Conservation (phyloP, 1,140 invertebrate species). For the Drosophila arawakana region DNA sequence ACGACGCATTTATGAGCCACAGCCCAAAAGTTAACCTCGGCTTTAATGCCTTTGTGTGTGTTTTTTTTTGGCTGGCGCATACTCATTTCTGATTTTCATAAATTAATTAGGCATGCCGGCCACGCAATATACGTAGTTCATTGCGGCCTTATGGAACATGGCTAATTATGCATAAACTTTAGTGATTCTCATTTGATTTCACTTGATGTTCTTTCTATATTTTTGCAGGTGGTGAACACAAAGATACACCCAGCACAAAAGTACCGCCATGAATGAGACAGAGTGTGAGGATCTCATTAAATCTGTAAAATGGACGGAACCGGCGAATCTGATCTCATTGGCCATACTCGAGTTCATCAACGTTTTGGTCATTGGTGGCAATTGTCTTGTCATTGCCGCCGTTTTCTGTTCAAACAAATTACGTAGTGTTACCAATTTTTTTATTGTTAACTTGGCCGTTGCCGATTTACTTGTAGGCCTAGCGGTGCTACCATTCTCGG, state of each 20-base stretch:
- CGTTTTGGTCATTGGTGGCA: slow-evolving; percentile 94
- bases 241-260: slow-evolving; percentile 72
- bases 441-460: slow-evolving; percentile 96
- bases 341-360: slow-evolving; percentile 92
- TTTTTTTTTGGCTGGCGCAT: slow-evolving; percentile 17
- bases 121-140: slow-evolving; percentile 10
- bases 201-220: neutral
- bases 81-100: slow-evolving; percentile 50
- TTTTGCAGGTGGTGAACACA: slow-evolving; percentile 79
- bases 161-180: slow-evolving; percentile 29
- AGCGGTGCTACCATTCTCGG: slow-evolving; percentile 95
- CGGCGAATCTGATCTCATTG: slow-evolving; percentile 89
- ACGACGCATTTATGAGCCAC: neutral
- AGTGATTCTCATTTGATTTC: slow-evolving; percentile 9
- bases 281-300: slow-evolving; percentile 90
- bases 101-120: slow-evolving; percentile 66
- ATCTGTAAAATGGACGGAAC: slow-evolving; percentile 91
- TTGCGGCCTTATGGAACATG: slow-evolving; percentile 14
- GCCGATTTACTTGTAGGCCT: slow-evolving; percentile 96
- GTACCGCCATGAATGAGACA: slow-evolving; percentile 88
- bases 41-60: slow-evolving; percentile 15
- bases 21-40: slow-evolving; percentile 3
- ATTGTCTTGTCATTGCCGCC: slow-evolving; percentile 95
- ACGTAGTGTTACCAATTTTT: slow-evolving; percentile 96
- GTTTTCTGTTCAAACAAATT: slow-evolving; percentile 95